These are phyloP conservation scores for Lipophrys pholis DNA, from an alignment of 2,113 vertebrate species.

Conservation along the genomic window DNA sequence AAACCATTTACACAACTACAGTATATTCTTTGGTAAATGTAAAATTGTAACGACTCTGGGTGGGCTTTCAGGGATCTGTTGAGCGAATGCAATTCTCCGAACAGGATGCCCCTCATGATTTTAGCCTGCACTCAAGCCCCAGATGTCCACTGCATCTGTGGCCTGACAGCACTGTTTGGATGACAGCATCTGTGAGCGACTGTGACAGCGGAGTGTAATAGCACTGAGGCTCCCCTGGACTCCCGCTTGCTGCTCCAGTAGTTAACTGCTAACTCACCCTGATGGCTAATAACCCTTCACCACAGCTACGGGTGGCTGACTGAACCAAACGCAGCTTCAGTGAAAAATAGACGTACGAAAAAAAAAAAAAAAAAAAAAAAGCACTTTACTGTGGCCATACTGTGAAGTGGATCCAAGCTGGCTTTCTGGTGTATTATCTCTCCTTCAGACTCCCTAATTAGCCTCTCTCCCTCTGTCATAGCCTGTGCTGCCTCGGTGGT, in stretches of 20 bases:
- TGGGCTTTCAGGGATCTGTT: conserved; percentile 23
- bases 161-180: conserved; percentile 67
- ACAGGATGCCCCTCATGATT: conserved; percentile 48
- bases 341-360: conserved; percentile 70
- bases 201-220: conserved; percentile 78
- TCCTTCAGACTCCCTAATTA: conserved; percentile 70
- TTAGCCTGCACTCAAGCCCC: conserved; percentile 37
- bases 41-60: conserved; percentile 22
- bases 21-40: conserved; percentile 24
- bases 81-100: conserved; percentile 49
- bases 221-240: conserved; percentile 63
- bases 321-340: conserved; percentile 64
- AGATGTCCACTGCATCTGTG: conserved; percentile 70
- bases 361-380: conserved; percentile 35
- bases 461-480: conserved; percentile 59
- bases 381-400: conserved; percentile 61
- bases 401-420: conserved; percentile 47
- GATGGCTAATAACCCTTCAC: conserved; percentile 80
- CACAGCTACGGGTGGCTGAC: conserved; percentile 71
- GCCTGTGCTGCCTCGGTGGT: conserved; percentile 39
- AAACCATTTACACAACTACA: conserved; percentile 7
- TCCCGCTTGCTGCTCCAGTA: conserved; percentile 68
- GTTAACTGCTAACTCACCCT: conserved; percentile 78
- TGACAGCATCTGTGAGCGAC: conserved; percentile 75
- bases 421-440: conserved; percentile 64